Conservation (phyloP, 2,888 invertebrate species). For the Anaspis maculata region DNA sequence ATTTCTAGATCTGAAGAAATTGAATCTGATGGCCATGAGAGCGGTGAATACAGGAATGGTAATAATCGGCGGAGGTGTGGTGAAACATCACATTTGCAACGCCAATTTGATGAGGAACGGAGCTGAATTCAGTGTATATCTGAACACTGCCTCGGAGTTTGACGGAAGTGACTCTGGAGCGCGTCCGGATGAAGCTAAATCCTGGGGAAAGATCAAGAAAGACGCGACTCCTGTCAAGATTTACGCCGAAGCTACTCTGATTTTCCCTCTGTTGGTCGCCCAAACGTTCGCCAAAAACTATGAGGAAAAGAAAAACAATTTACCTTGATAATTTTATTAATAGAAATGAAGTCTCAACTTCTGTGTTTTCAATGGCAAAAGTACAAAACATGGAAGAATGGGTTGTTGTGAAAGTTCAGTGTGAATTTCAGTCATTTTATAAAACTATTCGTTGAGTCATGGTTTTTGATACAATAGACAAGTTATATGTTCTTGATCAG, state of each 20-base stretch:
- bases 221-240: constrained; percentile 86
- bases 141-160: constrained; percentile 93
- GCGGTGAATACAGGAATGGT: constrained; percentile 93
- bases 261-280: constrained; percentile 91
- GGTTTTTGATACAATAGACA: too few species aligned
- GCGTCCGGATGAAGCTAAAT: constrained; percentile 94
- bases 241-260: constrained; percentile 87
- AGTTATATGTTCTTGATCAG: too few species aligned
- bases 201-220: constrained; percentile 95
- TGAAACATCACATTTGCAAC: constrained; percentile 99
- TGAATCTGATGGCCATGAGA: constrained; percentile 92
- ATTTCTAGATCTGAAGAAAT: constrained; percentile 65
- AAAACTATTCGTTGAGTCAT: too few species aligned
- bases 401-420: too few species aligned
- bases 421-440: too few species aligned
- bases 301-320: constrained; percentile 6
- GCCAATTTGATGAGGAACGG: constrained; percentile 99
- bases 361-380: too few species aligned
- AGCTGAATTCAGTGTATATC: constrained; percentile 88
- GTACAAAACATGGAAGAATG: too few species aligned
- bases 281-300: constrained; percentile 86
- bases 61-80: constrained; percentile 89
- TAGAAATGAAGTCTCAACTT: too few species aligned
- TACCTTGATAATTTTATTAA: too few species aligned
- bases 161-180: constrained; percentile 99